These are phyloP conservation scores for Heliconius ethilla DNA, from an alignment of 2,888 invertebrate genomes.

Conservation along the genomic window DNA sequence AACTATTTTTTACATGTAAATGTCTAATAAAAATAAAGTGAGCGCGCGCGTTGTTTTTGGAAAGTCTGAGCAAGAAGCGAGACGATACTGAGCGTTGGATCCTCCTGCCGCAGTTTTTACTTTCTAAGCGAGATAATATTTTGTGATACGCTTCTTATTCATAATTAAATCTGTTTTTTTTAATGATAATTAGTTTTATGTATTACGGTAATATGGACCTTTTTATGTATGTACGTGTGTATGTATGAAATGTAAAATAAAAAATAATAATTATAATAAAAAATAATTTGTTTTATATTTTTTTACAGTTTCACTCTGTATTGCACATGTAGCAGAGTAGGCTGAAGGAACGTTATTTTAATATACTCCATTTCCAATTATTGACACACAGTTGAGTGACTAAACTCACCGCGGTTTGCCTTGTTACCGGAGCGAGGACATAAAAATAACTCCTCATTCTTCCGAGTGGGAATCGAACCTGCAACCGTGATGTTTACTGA, in stretches of 20 bases:
- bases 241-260: background rate
- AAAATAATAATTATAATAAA: background rate
- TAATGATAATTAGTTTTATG: slow-evolving; percentile 33
- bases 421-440: too few species aligned
- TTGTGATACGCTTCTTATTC: slow-evolving; percentile 48
- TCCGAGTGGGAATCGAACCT: background rate
- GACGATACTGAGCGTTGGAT: slow-evolving; percentile 63
- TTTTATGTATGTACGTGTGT: slow-evolving; percentile 6
- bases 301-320: background rate
- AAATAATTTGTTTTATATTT: background rate
- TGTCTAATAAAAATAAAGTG: slow-evolving; percentile 18
- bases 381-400: too few species aligned
- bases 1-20: background rate
- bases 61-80: slow-evolving; percentile 72
- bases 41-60: slow-evolving; percentile 69
- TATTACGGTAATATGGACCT: slow-evolving; percentile 2
- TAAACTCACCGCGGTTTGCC: too few species aligned
- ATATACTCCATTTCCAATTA: too few species aligned
- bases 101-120: slow-evolving; percentile 52
- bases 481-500: background rate
- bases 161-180: slow-evolving; percentile 39
- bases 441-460: background rate
- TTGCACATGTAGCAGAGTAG: background rate
- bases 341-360: background rate
- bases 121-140: slow-evolving; percentile 57